These are phyloP conservation scores for Centrocercus urophasianus DNA, from an alignment of 2,113 vertebrate species.

Conservation along the genomic window DNA sequence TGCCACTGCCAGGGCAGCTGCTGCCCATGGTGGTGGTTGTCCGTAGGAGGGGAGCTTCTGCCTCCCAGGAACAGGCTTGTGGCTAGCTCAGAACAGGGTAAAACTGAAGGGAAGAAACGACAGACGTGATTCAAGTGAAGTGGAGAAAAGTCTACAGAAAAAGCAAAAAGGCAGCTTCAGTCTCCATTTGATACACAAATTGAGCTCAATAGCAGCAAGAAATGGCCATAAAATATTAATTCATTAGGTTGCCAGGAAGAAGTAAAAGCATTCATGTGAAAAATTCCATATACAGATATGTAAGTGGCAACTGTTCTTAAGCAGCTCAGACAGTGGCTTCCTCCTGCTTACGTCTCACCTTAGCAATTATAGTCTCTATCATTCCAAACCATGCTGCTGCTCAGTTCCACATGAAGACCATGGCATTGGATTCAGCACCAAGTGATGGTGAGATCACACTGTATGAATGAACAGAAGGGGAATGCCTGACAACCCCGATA, in stretches of 20 bases:
- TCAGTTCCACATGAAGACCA: background rate
- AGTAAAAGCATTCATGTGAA: constrained; percentile 8
- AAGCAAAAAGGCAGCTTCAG: constrained; percentile 50
- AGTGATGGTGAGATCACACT: background rate
- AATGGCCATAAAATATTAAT: constrained; percentile 63
- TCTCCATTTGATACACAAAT: constrained; percentile 53
- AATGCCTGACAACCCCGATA: constrained; percentile 44
- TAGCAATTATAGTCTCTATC: background rate
- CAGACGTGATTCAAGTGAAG: constrained; percentile 4
- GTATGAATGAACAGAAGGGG: background rate
- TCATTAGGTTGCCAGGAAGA: constrained; percentile 62
- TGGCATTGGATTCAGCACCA: background rate
- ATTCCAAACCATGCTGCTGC: background rate
- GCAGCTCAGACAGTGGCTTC: background rate
- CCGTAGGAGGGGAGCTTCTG: background rate
- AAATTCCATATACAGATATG: constrained; percentile 8
- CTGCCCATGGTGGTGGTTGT: background rate
- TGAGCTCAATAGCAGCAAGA: constrained; percentile 65
- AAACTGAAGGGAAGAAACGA: constrained; percentile 6
- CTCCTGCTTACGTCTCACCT: background rate
- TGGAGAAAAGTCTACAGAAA: constrained; percentile 34
- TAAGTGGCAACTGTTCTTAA: background rate
- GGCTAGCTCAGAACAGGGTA: background rate
- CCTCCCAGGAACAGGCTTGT: background rate
- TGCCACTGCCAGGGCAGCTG: background rate